These are phyloP conservation scores for Lates japonicus DNA, from an alignment of 2,797 vertebrate genomes.

Conservation along the genomic window DNA sequence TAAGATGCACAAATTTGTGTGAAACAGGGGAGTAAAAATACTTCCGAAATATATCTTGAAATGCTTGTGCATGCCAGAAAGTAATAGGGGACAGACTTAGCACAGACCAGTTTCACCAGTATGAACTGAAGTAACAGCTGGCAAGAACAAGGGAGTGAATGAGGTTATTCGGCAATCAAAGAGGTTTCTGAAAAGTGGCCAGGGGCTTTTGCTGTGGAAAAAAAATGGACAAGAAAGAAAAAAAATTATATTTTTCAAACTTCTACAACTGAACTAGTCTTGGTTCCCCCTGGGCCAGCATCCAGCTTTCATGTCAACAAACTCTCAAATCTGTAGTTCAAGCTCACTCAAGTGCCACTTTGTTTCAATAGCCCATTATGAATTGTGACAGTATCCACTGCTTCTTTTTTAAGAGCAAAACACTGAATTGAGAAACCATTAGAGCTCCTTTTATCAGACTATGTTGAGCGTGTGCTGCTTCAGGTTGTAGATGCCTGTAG, in stretches of 20 bases:
- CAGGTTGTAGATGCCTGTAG: not conserved
- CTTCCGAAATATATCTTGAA: constrained; percentile 19
- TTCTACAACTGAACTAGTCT: not conserved
- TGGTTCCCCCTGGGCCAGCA: constrained; percentile 5
- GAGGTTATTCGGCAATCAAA: constrained; percentile 23
- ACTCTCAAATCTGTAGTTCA: constrained; percentile 2
- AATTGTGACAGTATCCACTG: not conserved
- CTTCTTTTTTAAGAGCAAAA: not conserved
- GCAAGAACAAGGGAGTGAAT: constrained; percentile 15
- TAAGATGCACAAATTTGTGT: not conserved
- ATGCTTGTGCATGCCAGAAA: not conserved
- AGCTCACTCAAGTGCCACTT: constrained; percentile 7
- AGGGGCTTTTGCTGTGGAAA: constrained; percentile 40
- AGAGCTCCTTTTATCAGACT: not conserved
- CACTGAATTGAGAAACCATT: not conserved
- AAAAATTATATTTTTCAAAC: not conserved
- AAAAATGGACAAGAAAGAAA: not conserved
- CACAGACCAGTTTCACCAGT: constrained; percentile 3
- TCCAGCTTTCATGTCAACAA: constrained; percentile 44
- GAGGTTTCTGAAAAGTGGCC: constrained; percentile 36
- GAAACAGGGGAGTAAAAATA: constrained; percentile 12
- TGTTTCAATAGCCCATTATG: not conserved
- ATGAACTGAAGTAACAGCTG: constrained; percentile 32
- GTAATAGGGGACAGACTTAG: constrained; percentile 1
- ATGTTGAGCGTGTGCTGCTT: not conserved